phyloP scores from a whole-genome alignment of 2,797 vertebrate genomes.

The Sebastes hubbsi region DNA sequence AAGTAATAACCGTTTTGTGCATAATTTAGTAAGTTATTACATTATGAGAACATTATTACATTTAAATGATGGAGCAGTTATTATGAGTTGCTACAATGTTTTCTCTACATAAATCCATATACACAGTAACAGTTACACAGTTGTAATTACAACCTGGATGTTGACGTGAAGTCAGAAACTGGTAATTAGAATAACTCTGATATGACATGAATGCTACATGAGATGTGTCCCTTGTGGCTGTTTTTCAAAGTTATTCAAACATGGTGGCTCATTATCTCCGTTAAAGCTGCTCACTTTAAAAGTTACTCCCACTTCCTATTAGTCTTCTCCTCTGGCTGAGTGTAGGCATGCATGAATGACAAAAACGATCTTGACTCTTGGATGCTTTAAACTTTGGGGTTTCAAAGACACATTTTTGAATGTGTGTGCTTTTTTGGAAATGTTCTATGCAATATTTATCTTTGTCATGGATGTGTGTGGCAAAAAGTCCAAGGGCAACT shows the following conservation, averaged over 20 bases:
- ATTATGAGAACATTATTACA: too few species aligned
- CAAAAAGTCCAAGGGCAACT: not conserved
- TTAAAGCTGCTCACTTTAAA: not conserved
- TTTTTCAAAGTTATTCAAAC: not conserved
- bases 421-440: not conserved
- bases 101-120: too few species aligned
- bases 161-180: not conserved
- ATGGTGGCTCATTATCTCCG: slow-evolving; percentile 8
- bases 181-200: not conserved
- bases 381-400: not conserved
- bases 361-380: not conserved
- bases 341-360: not conserved
- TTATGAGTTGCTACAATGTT: too few species aligned
- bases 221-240: not conserved
- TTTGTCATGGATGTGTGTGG: not conserved
- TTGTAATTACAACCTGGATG: not conserved
- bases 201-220: not conserved
- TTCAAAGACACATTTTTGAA: not conserved
- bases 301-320: not conserved
- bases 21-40: too few species aligned
- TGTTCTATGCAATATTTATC: not conserved
- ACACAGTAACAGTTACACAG: not conserved
- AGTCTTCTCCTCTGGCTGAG: not conserved
- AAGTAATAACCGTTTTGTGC: too few species aligned
- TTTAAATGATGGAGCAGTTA: too few species aligned